Conservation (phyloP, 2,113 vertebrate species). For the Alosa alosa region DNA sequence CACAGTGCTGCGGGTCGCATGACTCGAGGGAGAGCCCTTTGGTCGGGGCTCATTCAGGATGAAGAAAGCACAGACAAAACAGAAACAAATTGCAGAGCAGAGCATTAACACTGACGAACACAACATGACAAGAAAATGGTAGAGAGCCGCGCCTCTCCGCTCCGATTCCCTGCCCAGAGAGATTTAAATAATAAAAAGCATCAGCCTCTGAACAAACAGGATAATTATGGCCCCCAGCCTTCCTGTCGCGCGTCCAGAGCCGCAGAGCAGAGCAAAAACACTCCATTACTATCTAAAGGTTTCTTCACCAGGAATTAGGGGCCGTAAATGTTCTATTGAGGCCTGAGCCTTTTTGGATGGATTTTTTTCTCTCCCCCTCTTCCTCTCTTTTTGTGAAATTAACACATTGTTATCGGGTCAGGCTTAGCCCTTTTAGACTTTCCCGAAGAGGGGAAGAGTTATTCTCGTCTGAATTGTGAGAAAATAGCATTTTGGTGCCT, state of each 20-base stretch:
- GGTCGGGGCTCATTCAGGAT: constrained; percentile 56
- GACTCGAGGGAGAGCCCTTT: constrained; percentile 49
- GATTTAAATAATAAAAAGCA: constrained; percentile 83
- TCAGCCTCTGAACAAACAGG: constrained; percentile 79
- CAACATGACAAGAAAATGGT: constrained; percentile 71
- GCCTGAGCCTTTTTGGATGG: constrained; percentile 52
- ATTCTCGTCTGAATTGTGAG: neutral
- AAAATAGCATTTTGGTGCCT: constrained; percentile 1
- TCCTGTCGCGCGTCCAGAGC: constrained; percentile 70
- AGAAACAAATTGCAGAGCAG: constrained; percentile 65
- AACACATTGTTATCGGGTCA: constrained; percentile 40
- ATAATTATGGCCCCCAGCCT: constrained; percentile 82
- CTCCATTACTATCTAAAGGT: constrained; percentile 74
- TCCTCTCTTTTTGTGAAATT: constrained; percentile 45
- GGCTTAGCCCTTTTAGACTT: constrained; percentile 11
- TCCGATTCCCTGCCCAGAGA: constrained; percentile 73
- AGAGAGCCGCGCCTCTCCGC: constrained; percentile 69
- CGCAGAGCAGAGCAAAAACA: constrained; percentile 70
- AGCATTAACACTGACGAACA: constrained; percentile 70
- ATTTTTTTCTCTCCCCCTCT: constrained; percentile 18
- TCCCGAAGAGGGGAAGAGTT: neutral
- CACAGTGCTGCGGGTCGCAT: constrained; percentile 36
- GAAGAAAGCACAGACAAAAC: constrained; percentile 66
- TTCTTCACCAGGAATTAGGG: constrained; percentile 72
- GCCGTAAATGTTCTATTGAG: constrained; percentile 71